Base-by-base conservation (phyloP, 2,888 invertebrate species). In the Amblyjoppa proteus region DNA sequence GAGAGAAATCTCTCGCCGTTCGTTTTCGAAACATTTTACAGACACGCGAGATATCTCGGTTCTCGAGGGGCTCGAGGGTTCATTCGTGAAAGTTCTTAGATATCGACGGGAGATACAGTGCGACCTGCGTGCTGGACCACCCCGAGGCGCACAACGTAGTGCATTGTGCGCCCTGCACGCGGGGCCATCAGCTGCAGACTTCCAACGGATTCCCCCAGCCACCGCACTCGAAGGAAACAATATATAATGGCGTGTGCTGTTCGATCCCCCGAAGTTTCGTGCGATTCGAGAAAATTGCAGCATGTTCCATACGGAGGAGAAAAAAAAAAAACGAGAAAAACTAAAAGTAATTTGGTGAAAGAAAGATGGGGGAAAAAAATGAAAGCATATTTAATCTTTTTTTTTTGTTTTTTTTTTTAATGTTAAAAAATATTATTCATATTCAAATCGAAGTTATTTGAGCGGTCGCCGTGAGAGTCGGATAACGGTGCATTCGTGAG, bases 171-270 rank as follows among this genome's bases (percentile, higher is more conserved):
- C 20, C 66, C 51, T 76, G 76, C 76, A 51, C 76, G 66, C 66
- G 76, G 64, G 25, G n/a, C 49, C 34, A 49, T 45, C 64, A 34
- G 34, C 75, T 41, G 58, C 31, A 75, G 76, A 13, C 64, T 66
- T 66, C n/a, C 38, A 64, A 51, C 66, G 64, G 76, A 25, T 64
- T 49, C 61, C 34, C 20, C 34, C 20, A 5, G 7, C 31, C 20
- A 11, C 20, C 13, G 51, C 66, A 53, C 66, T 34, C 66, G 66
- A 66, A 16, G 66, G 66, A 51, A 76, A 76, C 66, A 76, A 76
- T 76, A 66, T 88, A 91, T 90, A 91, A 91, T 91, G 90, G 90
- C 87, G 11, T 81, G 88, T 89, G 90, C 88, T 91, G 90, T 90
- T 90, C 90, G 88, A 89, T 87, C 11, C 45, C 88, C 87, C 87